Percentiles rank a stretch among this genome's conserved stretches.
phyloP scores from a whole-genome alignment of 53 echinoderm and acorn worm species.

The Henricia sp. region DNA sequence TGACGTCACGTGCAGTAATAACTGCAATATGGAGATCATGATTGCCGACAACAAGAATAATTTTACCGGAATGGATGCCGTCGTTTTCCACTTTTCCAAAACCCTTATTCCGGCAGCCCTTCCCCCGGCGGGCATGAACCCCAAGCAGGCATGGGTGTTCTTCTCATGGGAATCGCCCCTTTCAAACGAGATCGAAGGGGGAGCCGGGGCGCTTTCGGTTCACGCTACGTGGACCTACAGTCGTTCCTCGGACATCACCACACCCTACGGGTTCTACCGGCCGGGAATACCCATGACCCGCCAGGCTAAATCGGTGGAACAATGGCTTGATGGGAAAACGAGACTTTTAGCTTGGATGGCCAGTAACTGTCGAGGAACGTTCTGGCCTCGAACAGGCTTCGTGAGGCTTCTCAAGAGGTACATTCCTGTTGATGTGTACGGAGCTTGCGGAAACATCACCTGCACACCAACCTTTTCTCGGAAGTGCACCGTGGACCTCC shows the following conservation, averaged over 20 bases:
- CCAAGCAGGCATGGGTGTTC: constrained; percentile 27
- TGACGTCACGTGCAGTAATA: neutral
- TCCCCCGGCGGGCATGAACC: neutral
- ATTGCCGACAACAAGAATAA: constrained; percentile 9
- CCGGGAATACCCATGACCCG: neutral
- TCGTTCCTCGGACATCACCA: neutral
- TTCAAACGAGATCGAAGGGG: neutral
- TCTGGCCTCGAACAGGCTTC: constrained; percentile 68
- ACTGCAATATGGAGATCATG: constrained; percentile 19
- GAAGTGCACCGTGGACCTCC: constrained; percentile 52
- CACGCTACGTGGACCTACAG: constrained; percentile 44
- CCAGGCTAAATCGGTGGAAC: neutral
- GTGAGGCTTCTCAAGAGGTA: constrained; percentile 56
- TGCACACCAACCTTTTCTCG: constrained; percentile 42
- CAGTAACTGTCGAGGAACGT: constrained; percentile 70
- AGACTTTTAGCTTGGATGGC: constrained; percentile 78
- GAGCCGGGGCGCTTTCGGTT: neutral
- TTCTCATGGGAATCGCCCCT: constrained; percentile 23
- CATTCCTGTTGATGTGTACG: constrained; percentile 55
- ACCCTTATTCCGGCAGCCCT: neutral
- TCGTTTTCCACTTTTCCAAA: neutral
- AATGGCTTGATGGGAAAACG: constrained; percentile 72
- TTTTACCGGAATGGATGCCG: constrained; percentile 22
- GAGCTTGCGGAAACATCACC: constrained; percentile 62
- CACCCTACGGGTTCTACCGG: neutral